These are phyloP conservation scores for Paracentrotus lividus DNA, from an alignment of 53 echinoderm and acorn worm genomes.

Conservation along the genomic window DNA sequence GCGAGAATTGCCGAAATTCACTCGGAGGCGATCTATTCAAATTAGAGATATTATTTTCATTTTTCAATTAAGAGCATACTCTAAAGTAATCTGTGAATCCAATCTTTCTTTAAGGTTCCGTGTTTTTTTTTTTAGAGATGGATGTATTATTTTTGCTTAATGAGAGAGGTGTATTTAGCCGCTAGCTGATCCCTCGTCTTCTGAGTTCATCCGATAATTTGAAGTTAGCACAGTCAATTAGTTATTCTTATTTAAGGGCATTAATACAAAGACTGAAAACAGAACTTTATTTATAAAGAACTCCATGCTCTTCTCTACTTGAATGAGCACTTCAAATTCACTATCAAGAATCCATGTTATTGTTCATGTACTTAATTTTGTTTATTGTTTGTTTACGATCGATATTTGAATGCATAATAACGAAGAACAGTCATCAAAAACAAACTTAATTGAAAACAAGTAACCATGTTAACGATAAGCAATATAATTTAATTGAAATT, in stretches of 20 bases:
- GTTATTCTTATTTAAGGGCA: neutral
- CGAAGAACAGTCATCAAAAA: no score
- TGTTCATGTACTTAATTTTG: no score
- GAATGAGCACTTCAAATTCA: no score
- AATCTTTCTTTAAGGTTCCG: neutral
- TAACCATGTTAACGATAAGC: no score
- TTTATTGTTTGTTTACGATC: no score
- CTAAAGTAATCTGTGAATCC: neutral
- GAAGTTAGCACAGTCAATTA: neutral
- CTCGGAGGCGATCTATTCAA: neutral
- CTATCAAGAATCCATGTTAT: no score
- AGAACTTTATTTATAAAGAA: no score
- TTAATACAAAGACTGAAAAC: no score
- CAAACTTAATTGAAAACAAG: no score
- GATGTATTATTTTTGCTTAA: neutral
- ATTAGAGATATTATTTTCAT: neutral
- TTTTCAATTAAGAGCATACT: neutral
- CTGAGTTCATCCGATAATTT: neutral
- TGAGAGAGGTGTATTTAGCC: neutral
- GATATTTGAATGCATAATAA: no score
- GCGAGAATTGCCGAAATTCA: neutral
- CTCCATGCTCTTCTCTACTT: no score
- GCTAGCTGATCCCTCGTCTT: neutral
- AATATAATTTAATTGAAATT: no score
- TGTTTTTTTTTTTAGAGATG: neutral